Base-by-base conservation (phyloP, 2,113 vertebrate genomes). In the Copsychus sechellarum region DNA sequence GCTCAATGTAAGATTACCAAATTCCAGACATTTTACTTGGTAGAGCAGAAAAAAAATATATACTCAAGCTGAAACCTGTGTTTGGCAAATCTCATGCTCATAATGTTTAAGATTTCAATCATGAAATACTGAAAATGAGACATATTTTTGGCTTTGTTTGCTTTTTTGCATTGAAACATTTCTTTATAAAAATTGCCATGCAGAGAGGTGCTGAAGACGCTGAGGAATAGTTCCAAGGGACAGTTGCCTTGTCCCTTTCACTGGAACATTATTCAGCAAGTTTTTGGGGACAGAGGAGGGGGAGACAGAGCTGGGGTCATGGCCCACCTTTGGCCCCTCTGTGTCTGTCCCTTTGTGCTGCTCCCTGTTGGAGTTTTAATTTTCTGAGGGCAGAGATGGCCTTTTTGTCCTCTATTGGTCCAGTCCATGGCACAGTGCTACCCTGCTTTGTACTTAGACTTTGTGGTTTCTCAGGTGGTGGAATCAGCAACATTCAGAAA, bases 271-370 rank as follows among this genome's bases (percentile, higher is more conserved):
- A 48, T 54, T 81, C 23, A 62, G 33, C 14, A 76, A 45, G 31
- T 20, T 66, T 71, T 50, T 29, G 38, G 36, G 45, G 18, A 4
- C 10, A 81, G 47, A 81, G 6, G 8, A 34, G 17, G 4, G 8
- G 17, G 11, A 24, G 11, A 17, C 5, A 20, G 42, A 57, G 33
- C 0, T 0, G 2, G 4, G 25, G 4, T 33, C 13, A 6, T n/a
- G 31, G 15, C 10, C 5, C 45, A 38, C 9, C 15, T 36, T 40
- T 73, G 25, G 16, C 11, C n/a, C 31, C 33, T 62, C 23, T 42
- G 23, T 86, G 4, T 48, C 38, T 34, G 31, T 7, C 29, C 10
- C 16, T 81, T 19, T 21, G 60, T 54, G 51, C 7, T 78, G 33
- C 19, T 73, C 5, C 15, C 29, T 20, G 14, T 22, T 29, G 29